A percentile compares a stretch with the other conserved stretches of the same genome.
These are phyloP conservation scores for Phaedon cochleariae DNA, from an alignment of 2,888 invertebrate species.

Conservation along the genomic window DNA sequence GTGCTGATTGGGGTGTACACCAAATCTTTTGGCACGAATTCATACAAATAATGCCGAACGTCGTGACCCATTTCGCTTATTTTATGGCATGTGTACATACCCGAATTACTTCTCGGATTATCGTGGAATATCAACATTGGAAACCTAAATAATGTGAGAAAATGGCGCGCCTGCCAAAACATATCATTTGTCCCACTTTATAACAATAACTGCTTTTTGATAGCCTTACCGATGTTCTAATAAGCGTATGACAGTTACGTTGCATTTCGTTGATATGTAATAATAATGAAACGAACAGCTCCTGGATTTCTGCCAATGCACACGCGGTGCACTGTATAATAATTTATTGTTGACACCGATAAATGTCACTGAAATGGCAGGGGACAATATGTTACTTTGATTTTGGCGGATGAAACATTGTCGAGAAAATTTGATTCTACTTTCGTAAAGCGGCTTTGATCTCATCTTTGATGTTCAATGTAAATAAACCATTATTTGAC, in stretches of 20 bases:
- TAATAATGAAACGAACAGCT: neutral
- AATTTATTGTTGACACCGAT: conserved; percentile 7
- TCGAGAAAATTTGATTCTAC: neutral
- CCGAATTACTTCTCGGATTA: neutral
- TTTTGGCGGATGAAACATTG: neutral
- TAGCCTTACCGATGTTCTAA: neutral
- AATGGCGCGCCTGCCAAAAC: neutral
- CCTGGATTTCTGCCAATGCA: conserved; percentile 10
- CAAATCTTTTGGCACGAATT: neutral
- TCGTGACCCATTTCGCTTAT: neutral
- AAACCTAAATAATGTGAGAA: neutral
- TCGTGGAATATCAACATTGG: neutral
- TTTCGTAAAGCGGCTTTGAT: neutral
- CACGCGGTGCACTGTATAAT: neutral
- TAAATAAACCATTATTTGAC: neutral
- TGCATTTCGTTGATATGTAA: neutral
- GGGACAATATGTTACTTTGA: conserved; percentile 10
- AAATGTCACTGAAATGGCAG: conserved; percentile 6
- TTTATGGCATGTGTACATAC: neutral
- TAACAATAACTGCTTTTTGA: neutral
- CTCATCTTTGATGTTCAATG: neutral
- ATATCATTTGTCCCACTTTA: too few species aligned
- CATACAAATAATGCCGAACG: neutral
- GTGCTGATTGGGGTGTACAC: too few species aligned
- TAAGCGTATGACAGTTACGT: neutral